These are phyloP conservation scores for Rhamnusium bicolor DNA, from an alignment of 2,888 invertebrate genomes.

Conservation along the genomic window DNA sequence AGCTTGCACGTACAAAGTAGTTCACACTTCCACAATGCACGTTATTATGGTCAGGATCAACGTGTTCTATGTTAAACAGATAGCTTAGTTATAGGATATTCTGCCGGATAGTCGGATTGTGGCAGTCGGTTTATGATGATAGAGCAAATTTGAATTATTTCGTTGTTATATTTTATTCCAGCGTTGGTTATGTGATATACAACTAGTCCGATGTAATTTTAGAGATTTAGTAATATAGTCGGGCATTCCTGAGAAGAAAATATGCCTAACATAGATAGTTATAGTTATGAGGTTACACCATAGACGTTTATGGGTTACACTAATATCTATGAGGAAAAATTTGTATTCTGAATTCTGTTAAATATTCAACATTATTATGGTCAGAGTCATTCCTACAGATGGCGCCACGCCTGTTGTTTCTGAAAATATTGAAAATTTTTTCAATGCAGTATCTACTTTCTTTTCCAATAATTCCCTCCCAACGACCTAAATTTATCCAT, in stretches of 20 bases:
- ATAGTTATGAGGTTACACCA: too few relatives aligned
- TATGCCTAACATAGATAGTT: too few relatives aligned
- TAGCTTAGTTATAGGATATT: conserved; percentile 12
- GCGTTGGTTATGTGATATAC: conserved; percentile 3
- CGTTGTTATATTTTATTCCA: conserved; percentile 11
- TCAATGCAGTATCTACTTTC: too few relatives aligned
- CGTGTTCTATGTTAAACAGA: conserved; percentile 20
- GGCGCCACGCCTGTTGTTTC: too few relatives aligned
- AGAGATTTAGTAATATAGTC: background rate
- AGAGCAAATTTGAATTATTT: conserved; percentile 25
- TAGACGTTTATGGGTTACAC: too few relatives aligned
- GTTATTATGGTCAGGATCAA: conserved; percentile 24
- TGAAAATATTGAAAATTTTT: too few relatives aligned
- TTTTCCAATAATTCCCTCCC: too few relatives aligned
- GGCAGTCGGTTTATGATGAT: conserved; percentile 29
- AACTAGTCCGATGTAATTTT: background rate
- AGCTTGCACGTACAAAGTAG: conserved; percentile 34
- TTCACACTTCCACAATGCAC: conserved; percentile 35
- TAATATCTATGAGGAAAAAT: too few relatives aligned
- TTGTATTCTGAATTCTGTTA: too few relatives aligned
- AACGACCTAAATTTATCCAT: too few relatives aligned
- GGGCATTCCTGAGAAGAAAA: background rate
- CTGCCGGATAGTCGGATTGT: conserved; percentile 14
- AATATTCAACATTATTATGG: too few relatives aligned
- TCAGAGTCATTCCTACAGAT: too few relatives aligned